Conservation (phyloP, 1,140 invertebrate genomes). For the Bombus sylvicola region DNA sequence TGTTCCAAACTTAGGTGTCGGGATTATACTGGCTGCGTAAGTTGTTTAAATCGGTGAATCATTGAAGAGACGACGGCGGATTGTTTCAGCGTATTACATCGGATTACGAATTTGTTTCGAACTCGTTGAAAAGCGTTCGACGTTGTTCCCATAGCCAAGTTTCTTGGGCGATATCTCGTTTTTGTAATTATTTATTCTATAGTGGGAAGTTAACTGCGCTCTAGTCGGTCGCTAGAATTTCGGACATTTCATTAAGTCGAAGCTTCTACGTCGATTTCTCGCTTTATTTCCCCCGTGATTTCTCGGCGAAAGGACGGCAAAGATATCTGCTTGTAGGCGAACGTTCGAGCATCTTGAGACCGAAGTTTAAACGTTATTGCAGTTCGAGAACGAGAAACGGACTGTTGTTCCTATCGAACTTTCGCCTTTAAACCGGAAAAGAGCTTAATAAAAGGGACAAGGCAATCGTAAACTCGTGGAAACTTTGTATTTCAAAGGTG, state of each 20-base stretch:
- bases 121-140: neutral
- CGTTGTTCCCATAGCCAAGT: neutral
- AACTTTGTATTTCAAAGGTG: constrained; percentile 64
- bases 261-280: constrained; percentile 19
- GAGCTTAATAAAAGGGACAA: constrained; percentile 39
- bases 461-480: constrained; percentile 55
- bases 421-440: neutral
- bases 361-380: constrained; percentile 60
- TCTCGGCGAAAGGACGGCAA: neutral
- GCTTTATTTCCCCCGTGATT: constrained; percentile 21
- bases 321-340: constrained; percentile 11
- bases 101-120: constrained; percentile 33
- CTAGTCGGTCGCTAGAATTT: constrained; percentile 11
- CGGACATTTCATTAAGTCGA: constrained; percentile 29
- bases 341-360: constrained; percentile 14
- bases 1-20: constrained; percentile 14
- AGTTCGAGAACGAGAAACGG: constrained; percentile 22
- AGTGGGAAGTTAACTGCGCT: constrained; percentile 2
- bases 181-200: constrained; percentile 19
- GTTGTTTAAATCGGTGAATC: constrained; percentile 13
- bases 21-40: constrained; percentile 41
- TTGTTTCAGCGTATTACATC: constrained; percentile 31
- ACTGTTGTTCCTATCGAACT: constrained; percentile 34
- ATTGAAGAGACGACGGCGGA: neutral
- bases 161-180: neutral